Percentiles rank a stretch among this genome's conserved stretches.
phyloP scores from a whole-genome alignment of 2,888 invertebrate species.

The Pachycephus smyrnensis region DNA sequence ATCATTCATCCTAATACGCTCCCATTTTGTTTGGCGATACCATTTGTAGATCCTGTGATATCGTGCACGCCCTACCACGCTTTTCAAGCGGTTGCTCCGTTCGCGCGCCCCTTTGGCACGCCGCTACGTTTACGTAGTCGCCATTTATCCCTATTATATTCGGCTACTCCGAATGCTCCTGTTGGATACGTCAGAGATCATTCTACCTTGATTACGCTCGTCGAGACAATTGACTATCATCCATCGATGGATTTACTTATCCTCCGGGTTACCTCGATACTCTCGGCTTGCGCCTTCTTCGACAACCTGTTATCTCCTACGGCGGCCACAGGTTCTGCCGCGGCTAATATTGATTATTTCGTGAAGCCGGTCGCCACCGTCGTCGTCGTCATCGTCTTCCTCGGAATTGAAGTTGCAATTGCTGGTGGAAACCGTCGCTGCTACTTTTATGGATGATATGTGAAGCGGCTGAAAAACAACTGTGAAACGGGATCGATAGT shows the following conservation, averaged over 20 bases:
- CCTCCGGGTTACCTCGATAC: not conserved
- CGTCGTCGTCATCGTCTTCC: not conserved
- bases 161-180: not conserved
- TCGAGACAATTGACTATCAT: not conserved
- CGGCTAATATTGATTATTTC: conserved; percentile 46
- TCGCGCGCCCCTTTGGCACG: conserved; percentile 13
- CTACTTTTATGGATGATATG: not conserved
- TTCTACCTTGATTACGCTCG: not conserved
- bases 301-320: conserved; percentile 54
- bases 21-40: not conserved
- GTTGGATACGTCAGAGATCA: not conserved
- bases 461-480: not conserved
- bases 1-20: not conserved
- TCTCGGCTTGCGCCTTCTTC: conserved; percentile 16
- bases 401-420: not conserved
- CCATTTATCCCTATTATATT: conserved; percentile 43
- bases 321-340: conserved; percentile 24
- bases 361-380: conserved; percentile 16
- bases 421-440: not conserved
- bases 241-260: not conserved
- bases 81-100: not conserved
- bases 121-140: conserved; percentile 33
- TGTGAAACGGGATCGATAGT: not conserved
- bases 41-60: not conserved
- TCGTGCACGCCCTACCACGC: not conserved